phyloP scores from a whole-genome alignment of 2,797 vertebrate genomes.

The Ispidina picta region DNA sequence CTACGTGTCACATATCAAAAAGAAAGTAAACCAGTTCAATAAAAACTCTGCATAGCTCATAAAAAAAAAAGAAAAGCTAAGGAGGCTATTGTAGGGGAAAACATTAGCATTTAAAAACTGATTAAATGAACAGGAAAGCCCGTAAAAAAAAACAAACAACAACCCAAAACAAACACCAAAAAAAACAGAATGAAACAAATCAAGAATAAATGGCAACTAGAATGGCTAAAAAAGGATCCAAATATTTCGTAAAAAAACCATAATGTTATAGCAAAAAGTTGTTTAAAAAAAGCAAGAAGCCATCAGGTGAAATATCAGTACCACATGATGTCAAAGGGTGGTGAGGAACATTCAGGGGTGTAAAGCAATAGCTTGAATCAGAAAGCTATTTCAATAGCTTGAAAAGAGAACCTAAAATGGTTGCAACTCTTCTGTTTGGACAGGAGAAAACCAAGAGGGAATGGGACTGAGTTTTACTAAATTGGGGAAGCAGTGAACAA shows the following conservation, averaged over 20 bases:
- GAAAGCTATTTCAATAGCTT: no score
- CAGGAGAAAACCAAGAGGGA: neutral
- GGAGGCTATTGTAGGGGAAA: neutral
- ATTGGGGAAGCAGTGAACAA: neutral
- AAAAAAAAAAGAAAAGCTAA: neutral
- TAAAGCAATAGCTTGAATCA: neutral
- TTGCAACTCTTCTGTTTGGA: neutral
- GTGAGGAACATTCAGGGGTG: accelerated
- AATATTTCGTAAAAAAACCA: neutral
- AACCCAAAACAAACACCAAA: no score
- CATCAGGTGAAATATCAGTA: neutral
- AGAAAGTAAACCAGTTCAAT: slow-evolving; percentile 4
- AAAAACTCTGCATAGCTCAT: neutral
- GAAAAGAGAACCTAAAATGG: neutral
- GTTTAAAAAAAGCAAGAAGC: neutral
- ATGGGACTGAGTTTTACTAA: neutral
- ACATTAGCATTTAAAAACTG: neutral
- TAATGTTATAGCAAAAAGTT: neutral
- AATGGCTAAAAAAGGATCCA: neutral
- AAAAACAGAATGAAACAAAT: neutral
- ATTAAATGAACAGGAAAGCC: neutral
- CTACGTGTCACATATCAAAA: neutral
- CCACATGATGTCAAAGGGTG: neutral
- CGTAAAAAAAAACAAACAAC: neutral
- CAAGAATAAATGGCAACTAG: neutral